phyloP scores from a whole-genome alignment of 1,140 invertebrate genomes.

The Drosophila setifemur region DNA sequence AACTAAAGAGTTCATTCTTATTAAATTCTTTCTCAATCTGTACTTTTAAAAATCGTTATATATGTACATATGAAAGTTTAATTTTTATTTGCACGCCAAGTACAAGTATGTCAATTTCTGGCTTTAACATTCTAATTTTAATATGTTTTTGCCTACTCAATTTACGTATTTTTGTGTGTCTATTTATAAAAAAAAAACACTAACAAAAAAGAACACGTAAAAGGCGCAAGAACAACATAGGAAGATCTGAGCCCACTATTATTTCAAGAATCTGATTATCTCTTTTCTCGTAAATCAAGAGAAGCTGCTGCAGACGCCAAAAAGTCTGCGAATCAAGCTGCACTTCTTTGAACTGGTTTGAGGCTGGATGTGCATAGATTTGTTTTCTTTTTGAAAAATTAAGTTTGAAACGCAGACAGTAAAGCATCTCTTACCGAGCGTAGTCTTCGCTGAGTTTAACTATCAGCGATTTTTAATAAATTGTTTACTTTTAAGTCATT shows the following conservation, averaged over 20 bases:
- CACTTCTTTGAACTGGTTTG: conserved; percentile 1
- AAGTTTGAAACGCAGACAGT: neutral
- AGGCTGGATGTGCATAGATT: conserved; percentile 43
- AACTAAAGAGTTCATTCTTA: conserved; percentile 33
- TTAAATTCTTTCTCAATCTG: no score
- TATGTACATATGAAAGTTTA: no score
- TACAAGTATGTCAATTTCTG: conserved; percentile 5
- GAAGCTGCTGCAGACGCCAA: conserved; percentile 40
- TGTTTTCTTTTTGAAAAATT: neutral
- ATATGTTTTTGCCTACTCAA: conserved; percentile 16
- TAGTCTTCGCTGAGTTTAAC: no score
- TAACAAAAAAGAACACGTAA: conserved; percentile 14
- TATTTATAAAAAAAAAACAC: conserved; percentile 50
- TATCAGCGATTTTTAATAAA: no score
- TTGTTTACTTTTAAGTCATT: no score
- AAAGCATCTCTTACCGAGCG: neutral
- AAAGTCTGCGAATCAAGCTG: conserved; percentile 40
- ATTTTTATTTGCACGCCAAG: neutral
- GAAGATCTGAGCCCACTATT: conserved; percentile 7
- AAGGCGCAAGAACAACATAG: conserved; percentile 1
- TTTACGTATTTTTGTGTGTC: conserved; percentile 31
- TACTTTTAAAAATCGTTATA: no score
- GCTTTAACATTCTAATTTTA: conserved; percentile 37
- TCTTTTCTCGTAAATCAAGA: neutral
- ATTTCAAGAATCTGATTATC: conserved; percentile 3